phyloP scores from a whole-genome alignment of 2,113 vertebrate genomes.

The Hystrix cristata region DNA sequence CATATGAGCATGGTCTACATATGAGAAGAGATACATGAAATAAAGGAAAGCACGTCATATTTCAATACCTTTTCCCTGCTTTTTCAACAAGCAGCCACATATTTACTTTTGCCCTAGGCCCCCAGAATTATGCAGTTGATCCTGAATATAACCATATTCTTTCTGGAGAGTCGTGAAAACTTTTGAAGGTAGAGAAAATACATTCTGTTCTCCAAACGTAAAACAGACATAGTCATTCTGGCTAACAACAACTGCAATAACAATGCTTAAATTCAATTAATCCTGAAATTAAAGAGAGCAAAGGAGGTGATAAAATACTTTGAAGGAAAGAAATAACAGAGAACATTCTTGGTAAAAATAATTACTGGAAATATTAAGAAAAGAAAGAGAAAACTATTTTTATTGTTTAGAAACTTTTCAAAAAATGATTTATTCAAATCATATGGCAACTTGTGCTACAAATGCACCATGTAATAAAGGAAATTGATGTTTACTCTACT shows the following conservation, averaged over 20 bases:
- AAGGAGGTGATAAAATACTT: neutral
- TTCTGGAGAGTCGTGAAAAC: neutral
- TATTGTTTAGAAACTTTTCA: neutral
- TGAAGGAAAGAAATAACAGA: neutral
- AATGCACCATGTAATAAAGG: neutral
- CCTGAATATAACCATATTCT: neutral
- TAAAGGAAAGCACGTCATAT: neutral
- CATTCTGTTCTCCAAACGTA: neutral
- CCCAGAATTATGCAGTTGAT: neutral
- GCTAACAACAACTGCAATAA: neutral
- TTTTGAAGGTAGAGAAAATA: neutral
- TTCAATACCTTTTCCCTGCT: neutral
- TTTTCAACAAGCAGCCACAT: neutral
- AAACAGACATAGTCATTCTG: neutral
- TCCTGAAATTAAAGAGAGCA: neutral
- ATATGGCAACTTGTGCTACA: neutral
- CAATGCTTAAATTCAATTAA: neutral
- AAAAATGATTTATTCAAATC: constrained; percentile 16
- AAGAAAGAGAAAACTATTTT: neutral
- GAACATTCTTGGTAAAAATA: neutral
- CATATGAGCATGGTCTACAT: neutral
- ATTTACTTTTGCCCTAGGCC: neutral
- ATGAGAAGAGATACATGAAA: neutral
- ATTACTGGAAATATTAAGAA: constrained; percentile 36
- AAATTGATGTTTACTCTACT: neutral